These are phyloP conservation scores for Chaetura pelagica DNA, from an alignment of 2,113 vertebrate species.

Conservation along the genomic window DNA sequence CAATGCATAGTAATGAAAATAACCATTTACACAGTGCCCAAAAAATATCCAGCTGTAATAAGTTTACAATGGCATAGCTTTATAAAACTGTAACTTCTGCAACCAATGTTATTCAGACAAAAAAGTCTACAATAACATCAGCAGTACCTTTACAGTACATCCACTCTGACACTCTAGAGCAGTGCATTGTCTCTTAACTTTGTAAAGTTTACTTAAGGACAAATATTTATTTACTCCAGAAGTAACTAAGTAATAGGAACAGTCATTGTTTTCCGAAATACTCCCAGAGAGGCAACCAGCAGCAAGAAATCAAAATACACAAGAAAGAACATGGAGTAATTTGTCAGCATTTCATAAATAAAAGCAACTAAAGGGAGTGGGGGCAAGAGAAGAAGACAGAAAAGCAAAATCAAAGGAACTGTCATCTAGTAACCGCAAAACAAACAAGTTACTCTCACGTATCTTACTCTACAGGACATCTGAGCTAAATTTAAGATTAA, in stretches of 20 bases:
- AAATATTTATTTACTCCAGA: background rate
- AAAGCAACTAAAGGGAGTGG: background rate
- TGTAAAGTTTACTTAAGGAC: background rate
- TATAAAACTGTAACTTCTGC: background rate
- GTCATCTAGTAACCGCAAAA: background rate
- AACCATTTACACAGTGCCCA: background rate
- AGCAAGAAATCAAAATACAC: background rate
- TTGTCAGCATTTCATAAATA: background rate
- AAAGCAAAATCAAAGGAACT: background rate
- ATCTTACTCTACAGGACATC: background rate
- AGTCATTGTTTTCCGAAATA: background rate
- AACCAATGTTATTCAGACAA: background rate
- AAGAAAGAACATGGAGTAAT: background rate
- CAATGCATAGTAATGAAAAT: background rate
- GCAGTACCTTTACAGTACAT: background rate
- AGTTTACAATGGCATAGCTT: background rate
- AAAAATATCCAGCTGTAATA: background rate
- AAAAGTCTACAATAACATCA: background rate
- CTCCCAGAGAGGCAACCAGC: background rate
- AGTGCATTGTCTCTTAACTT: background rate
- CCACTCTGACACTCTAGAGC: background rate
- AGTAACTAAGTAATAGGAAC: background rate
- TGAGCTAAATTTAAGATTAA: background rate
- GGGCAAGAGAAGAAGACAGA: background rate
- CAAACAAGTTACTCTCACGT: background rate